phyloP scores from a whole-genome alignment of 2,797 vertebrate genomes.

The Sus cebifrons region DNA sequence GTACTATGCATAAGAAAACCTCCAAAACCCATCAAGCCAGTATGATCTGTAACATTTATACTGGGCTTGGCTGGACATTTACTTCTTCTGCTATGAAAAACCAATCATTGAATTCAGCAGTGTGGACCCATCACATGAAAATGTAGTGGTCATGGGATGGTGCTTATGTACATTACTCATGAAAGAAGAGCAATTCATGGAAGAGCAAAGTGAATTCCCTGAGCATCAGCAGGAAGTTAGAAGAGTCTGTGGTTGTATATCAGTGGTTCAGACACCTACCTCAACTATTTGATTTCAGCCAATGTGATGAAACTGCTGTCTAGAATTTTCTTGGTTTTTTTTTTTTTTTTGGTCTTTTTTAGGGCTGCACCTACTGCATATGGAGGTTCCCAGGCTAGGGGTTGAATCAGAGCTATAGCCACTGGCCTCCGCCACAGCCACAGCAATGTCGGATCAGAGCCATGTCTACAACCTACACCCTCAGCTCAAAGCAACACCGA shows the following conservation, averaged over 20 bases:
- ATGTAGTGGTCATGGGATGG: neutral
- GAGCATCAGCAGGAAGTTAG: neutral
- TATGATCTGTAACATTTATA: neutral
- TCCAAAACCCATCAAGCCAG: neutral
- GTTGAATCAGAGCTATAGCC: no score
- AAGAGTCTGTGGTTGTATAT: neutral
- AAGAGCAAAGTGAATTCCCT: neutral
- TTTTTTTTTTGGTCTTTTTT: no score
- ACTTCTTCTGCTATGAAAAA: slow-evolving; percentile 10
- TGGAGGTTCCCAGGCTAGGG: no score
- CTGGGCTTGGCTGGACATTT: neutral
- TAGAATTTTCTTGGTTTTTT: neutral
- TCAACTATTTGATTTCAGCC: neutral
- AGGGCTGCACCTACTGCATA: no score
- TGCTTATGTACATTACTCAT: neutral
- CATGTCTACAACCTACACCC: no score
- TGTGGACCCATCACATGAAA: neutral
- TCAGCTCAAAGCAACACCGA: no score
- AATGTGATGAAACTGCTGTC: neutral
- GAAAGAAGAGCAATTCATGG: neutral
- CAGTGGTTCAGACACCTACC: neutral
- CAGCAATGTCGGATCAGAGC: no score
- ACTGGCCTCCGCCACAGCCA: no score
- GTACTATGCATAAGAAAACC: neutral
- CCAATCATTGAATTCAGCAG: neutral